Percentiles rank a stretch among this genome's conserved stretches.
phyloP scores from a whole-genome alignment of 2,113 vertebrate species.

The Ondatra zibethicus region DNA sequence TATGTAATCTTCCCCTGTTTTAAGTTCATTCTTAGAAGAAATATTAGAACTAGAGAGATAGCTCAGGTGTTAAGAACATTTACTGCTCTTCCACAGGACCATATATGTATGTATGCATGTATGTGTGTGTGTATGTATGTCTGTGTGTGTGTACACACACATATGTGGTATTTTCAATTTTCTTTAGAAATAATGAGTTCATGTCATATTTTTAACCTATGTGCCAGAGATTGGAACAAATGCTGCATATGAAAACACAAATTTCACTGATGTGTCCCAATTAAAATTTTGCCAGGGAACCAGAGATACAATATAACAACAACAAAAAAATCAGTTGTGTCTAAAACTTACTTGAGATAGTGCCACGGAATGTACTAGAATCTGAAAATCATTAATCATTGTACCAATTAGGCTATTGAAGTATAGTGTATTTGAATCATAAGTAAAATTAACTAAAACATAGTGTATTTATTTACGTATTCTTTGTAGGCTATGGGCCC shows the following conservation, averaged over 20 bases:
- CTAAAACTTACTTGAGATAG: background rate
- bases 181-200: background rate
- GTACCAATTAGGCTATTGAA: background rate
- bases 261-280: background rate
- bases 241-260: background rate
- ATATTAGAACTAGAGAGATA: background rate
- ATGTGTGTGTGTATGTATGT: too few relatives aligned
- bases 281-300: background rate
- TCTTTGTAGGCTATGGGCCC: background rate
- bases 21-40: background rate
- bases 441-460: background rate
- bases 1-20: background rate
- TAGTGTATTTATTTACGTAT: background rate
- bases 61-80: background rate
- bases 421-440: background rate
- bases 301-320: background rate
- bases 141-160: accelerated
- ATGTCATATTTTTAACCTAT: background rate
- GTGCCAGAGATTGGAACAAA: background rate
- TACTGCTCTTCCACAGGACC: background rate
- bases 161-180: background rate
- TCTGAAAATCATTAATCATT: background rate
- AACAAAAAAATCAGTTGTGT: background rate
- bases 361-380: background rate
- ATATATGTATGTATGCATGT: too few relatives aligned